Evolutionary conservation across 2,113 vertebrate species (phyloP).

Genomic region (Sminthopsis crassicaudata): DNA sequence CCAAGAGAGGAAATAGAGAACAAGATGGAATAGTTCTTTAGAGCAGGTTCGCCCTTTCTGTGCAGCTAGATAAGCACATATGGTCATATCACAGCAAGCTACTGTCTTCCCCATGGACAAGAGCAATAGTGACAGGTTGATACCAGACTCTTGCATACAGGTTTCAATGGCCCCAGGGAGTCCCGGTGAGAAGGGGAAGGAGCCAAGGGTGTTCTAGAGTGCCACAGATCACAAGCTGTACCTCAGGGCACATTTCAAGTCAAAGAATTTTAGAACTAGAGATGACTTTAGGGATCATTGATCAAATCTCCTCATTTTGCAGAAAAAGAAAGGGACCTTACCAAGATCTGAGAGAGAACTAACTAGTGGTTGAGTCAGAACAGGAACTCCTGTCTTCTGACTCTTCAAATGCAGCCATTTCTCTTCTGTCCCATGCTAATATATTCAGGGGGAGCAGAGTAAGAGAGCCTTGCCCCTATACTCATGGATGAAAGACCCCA

Average conservation of each 20-base stretch:
- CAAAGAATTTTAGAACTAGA: not conserved
- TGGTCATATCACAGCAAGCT: not conserved
- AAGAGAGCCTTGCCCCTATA: not conserved
- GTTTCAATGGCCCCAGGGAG: not conserved
- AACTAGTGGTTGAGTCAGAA: not conserved
- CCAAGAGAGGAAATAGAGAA: not conserved
- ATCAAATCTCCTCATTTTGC: not conserved
- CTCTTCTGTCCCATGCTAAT: not conserved
- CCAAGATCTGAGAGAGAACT: not conserved
- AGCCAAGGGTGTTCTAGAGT: not conserved
- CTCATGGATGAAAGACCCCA: not conserved
- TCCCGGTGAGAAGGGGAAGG: too few relatives aligned
- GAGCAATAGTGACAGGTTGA: not conserved
- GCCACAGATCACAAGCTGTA: not conserved
- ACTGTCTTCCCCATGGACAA: not conserved
- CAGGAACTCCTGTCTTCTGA: not conserved
- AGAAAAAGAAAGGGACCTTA: not conserved
- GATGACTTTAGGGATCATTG: too few relatives aligned
- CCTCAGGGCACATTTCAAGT: not conserved
- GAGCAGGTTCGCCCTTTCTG: not conserved
- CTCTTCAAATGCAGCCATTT: not conserved
- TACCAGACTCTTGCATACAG: not conserved
- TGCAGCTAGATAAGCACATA: not conserved
- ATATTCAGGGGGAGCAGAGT: not conserved
- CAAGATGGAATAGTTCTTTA: not conserved